Conservation (phyloP, 2,113 vertebrate genomes). For the Orycteropus afer region DNA sequence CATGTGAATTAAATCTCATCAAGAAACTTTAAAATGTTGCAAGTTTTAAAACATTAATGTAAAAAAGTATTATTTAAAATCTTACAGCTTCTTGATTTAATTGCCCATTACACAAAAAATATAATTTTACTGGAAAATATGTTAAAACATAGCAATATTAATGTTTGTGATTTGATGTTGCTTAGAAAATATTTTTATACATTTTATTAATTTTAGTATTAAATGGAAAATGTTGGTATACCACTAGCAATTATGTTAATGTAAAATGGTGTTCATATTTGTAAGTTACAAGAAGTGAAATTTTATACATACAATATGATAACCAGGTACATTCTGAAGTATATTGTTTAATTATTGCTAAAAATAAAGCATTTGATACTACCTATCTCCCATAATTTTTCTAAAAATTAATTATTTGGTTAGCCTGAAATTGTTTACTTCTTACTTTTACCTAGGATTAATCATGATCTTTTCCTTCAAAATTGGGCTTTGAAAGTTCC, state of each 20-base stretch:
- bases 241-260: not conserved
- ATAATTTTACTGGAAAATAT: not conserved
- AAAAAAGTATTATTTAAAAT: not conserved
- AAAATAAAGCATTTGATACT: not conserved
- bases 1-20: not conserved
- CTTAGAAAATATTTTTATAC: not conserved
- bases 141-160: not conserved
- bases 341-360: not conserved
- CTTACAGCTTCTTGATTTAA: not conserved
- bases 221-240: not conserved
- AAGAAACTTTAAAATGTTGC: not conserved
- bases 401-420: not conserved
- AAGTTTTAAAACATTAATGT: not conserved
- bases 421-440: not conserved
- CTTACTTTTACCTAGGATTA: not conserved
- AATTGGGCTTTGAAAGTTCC: not conserved
- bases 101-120: not conserved
- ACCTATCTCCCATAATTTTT: not conserved
- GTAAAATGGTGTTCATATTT: not conserved
- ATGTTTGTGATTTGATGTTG: not conserved
- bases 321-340: not conserved
- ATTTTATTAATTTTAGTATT: not conserved
- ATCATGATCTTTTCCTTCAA: not conserved
- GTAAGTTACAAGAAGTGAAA: not conserved
- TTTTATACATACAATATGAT: not conserved